Percentiles rank a stretch among this genome's conserved stretches.
These are phyloP conservation scores for Cephus nigrinus DNA, from an alignment of 2,888 invertebrate species.

Conservation along the genomic window DNA sequence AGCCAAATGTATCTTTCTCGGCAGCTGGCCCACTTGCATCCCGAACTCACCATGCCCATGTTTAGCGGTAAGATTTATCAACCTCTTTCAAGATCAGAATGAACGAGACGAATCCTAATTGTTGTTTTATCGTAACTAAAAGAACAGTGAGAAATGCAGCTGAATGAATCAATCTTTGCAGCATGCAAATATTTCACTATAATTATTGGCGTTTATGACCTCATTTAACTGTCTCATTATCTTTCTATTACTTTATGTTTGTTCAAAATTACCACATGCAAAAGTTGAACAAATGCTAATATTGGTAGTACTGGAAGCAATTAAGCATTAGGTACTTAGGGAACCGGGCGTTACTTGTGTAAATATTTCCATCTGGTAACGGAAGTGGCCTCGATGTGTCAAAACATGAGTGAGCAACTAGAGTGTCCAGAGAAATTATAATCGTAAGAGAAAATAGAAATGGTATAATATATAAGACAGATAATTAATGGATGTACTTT, in stretches of 20 bases:
- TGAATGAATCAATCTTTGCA: background rate
- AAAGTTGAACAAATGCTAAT: background rate
- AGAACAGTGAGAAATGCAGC: background rate
- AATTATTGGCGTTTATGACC: background rate
- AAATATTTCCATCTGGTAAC: background rate
- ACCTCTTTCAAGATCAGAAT: too few relatives aligned
- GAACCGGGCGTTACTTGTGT: background rate
- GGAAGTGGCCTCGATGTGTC: background rate
- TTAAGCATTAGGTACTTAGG: background rate
- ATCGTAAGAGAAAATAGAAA: background rate
- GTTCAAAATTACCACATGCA: background rate
- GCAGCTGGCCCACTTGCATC: slow-evolving; percentile 93
- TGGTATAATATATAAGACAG: background rate
- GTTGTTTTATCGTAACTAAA: background rate
- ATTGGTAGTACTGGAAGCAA: background rate
- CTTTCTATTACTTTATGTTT: background rate
- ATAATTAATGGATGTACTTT: background rate
- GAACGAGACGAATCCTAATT: too few relatives aligned
- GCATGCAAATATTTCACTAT: background rate
- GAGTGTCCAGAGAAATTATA: background rate
- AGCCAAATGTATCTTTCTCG: slow-evolving; percentile 93
- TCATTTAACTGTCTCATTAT: background rate
- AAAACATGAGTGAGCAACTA: background rate
- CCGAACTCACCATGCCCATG: slow-evolving; percentile 99
- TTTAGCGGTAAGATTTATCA: slow-evolving; percentile 83